These are phyloP conservation scores for Lethocerus indicus DNA, from an alignment of 1,140 invertebrate genomes.

Conservation along the genomic window DNA sequence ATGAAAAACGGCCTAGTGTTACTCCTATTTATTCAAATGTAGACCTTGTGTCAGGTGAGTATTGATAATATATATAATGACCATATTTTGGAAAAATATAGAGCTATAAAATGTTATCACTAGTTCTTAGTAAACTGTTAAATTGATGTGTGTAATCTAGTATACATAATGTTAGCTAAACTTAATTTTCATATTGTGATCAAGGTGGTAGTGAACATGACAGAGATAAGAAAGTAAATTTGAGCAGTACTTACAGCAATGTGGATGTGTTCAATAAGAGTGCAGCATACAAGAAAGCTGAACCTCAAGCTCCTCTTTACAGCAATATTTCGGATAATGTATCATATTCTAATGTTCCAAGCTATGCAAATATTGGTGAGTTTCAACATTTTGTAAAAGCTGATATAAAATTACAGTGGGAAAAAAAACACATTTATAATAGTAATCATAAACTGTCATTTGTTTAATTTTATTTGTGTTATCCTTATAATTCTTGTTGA, in stretches of 20 bases:
- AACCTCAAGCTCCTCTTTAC: constrained; percentile 15
- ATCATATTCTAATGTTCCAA: constrained; percentile 21
- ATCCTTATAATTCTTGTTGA: no score
- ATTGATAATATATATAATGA: background rate
- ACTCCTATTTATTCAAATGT: constrained; percentile 29
- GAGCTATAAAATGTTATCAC: no score
- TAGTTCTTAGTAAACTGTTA: background rate
- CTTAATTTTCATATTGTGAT: background rate
- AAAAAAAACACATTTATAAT: no score
- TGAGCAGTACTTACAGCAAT: constrained; percentile 26
- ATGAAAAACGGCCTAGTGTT: constrained; percentile 22
- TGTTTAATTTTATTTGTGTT: no score
- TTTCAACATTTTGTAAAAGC: constrained; percentile 1
- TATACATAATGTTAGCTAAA: background rate
- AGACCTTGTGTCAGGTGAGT: constrained; percentile 19
- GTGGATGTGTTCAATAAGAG: constrained; percentile 14
- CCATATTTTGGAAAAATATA: background rate
- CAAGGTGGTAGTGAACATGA: background rate
- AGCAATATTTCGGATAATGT: constrained; percentile 21
- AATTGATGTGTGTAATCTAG: background rate
- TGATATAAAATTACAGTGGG: constrained; percentile 3
- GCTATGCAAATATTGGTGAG: constrained; percentile 20
- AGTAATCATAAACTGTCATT: no score
- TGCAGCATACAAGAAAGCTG: constrained; percentile 11
- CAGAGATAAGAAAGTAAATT: constrained; percentile 17